These are phyloP conservation scores for Melinopterus prodromus DNA, from an alignment of 2,888 invertebrate genomes.

Conservation along the genomic window DNA sequence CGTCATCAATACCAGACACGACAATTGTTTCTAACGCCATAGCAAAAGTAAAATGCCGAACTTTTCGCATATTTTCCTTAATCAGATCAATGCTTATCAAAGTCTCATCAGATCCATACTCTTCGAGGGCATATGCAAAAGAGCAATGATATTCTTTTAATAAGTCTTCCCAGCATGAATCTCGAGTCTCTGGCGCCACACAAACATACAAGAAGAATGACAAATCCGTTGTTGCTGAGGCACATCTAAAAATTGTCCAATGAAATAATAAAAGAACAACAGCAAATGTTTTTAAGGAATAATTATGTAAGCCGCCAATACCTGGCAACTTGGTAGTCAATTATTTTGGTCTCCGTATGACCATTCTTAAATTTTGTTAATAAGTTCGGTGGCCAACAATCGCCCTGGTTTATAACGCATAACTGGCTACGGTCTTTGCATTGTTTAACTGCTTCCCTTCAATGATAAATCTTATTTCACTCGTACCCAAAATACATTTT, in stretches of 20 bases:
- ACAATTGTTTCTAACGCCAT: constrained; percentile 68
- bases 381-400: constrained; percentile 77
- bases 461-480: not conserved
- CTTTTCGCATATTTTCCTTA: constrained; percentile 64
- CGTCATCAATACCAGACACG: constrained; percentile 60
- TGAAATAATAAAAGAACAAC: too few relatives aligned
- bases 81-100: constrained; percentile 64
- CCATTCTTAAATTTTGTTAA: constrained; percentile 61
- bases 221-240: constrained; percentile 66
- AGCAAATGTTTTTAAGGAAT: too few relatives aligned
- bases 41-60: constrained; percentile 64
- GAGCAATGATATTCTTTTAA: constrained; percentile 67
- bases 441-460: constrained; percentile 21
- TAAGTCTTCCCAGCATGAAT: constrained; percentile 65
- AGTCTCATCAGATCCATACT: constrained; percentile 69
- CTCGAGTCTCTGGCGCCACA: constrained; percentile 66
- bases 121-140: constrained; percentile 63
- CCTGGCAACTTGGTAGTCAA: constrained; percentile 72
- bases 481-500: constrained; percentile 35
- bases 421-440: constrained; percentile 43
- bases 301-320: constrained; percentile 16
- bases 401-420: constrained; percentile 71
- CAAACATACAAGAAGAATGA: constrained; percentile 68
- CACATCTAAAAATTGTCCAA: constrained; percentile 11
- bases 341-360: constrained; percentile 53